These are phyloP conservation scores for Corapipo altera DNA, from an alignment of 2,113 vertebrate species.

Conservation along the genomic window DNA sequence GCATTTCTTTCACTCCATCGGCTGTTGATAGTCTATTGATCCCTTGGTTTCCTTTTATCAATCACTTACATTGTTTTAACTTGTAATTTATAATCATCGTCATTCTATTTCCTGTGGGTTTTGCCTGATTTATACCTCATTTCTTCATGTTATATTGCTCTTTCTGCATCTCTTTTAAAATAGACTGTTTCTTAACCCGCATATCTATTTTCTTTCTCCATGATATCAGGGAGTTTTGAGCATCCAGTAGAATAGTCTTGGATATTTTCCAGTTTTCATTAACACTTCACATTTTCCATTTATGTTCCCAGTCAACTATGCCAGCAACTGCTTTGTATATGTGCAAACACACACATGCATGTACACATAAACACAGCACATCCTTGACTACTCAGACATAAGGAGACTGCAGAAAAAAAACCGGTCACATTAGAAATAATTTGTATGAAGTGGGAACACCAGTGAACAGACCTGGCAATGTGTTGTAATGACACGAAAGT, in stretches of 20 bases:
- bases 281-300: not conserved
- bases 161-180: not conserved
- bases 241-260: not conserved
- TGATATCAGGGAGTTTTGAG: not conserved
- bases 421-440: not conserved
- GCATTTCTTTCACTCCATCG: not conserved
- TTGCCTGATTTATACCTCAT: not conserved
- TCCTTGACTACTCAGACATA: not conserved
- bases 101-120: not conserved
- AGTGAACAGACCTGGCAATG: not conserved
- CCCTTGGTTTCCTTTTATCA: conserved; percentile 19
- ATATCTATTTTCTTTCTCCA: not conserved
- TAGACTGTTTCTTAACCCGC: not conserved
- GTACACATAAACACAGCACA: not conserved
- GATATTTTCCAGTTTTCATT: conserved; percentile 9
- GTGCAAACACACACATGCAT: too few species aligned
- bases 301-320: not conserved
- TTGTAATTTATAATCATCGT: not conserved
- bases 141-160: not conserved
- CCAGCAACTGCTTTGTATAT: not conserved
- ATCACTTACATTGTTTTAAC: not conserved
- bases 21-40: not conserved
- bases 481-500: not conserved
- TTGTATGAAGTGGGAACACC: not conserved
- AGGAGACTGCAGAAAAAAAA: not conserved